A percentile compares a stretch with the other conserved stretches of the same genome.
Evolutionary conservation across 30 jellyfish, hydroid and myxozoan genomes (phyloP).

Genomic region (Nemopilema nomurai): DNA sequence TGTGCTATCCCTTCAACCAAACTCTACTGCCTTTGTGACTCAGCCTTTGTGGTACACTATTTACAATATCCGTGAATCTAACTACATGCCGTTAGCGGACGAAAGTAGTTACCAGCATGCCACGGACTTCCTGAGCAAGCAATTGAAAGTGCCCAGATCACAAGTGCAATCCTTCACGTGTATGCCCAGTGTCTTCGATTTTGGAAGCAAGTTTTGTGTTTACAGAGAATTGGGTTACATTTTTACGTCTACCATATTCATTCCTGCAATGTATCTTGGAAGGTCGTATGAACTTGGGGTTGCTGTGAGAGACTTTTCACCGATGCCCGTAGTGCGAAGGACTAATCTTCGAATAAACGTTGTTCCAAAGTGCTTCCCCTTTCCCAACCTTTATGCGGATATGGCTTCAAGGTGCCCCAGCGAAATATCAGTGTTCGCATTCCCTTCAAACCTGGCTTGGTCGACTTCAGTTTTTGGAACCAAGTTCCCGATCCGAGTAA

Average conservation of each 20-base stretch:
- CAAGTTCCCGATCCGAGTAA: slow-evolving; percentile 4
- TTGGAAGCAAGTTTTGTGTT: slow-evolving; percentile 33
- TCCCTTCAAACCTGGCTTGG: slow-evolving; percentile 33
- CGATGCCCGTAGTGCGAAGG: slow-evolving; percentile 21
- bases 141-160: slow-evolving; percentile 3
- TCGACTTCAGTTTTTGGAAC: slow-evolving; percentile 4
- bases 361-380: slow-evolving; percentile 36
- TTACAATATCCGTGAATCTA: slow-evolving; percentile 16
- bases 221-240: slow-evolving; percentile 20
- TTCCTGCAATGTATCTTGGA: slow-evolving; percentile 25
- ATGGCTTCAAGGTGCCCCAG: slow-evolving; percentile 33
- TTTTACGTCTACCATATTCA: slow-evolving; percentile 19
- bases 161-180: neutral
- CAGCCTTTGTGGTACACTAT: slow-evolving; percentile 14
- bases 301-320: slow-evolving; percentile 40
- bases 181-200: slow-evolving; percentile 9
- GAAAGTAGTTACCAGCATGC: slow-evolving; percentile 19
- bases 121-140: slow-evolving; percentile 11
- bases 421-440: neutral
- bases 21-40: neutral
- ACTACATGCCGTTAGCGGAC: neutral
- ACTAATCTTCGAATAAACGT: slow-evolving; percentile 29
- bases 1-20: slow-evolving; percentile 4
- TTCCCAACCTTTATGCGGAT: slow-evolving; percentile 10
- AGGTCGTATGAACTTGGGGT: slow-evolving; percentile 16